phyloP scores from a whole-genome alignment of 2,113 vertebrate genomes.

The Sphyrna mokarran region DNA sequence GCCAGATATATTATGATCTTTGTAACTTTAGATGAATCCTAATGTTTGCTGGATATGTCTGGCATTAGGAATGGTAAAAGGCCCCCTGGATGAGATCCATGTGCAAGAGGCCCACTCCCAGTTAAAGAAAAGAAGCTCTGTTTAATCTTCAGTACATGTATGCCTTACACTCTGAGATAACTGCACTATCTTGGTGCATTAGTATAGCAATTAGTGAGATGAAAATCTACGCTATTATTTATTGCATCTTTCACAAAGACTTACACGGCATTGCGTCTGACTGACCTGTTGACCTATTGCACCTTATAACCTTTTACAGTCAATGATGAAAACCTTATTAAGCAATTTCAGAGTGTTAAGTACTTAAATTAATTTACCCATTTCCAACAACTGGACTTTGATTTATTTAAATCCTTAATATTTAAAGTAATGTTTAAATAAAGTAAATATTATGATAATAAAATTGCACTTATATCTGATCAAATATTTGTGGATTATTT shows the following conservation, averaged over 20 bases:
- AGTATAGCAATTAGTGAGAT: background rate
- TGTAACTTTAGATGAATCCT: conserved; percentile 28
- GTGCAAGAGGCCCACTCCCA: conserved; percentile 28
- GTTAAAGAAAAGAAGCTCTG: conserved; percentile 33
- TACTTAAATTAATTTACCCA: background rate
- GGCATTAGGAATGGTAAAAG: background rate
- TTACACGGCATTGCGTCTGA: background rate
- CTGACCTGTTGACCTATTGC: background rate
- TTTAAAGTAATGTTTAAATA: background rate
- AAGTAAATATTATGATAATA: background rate
- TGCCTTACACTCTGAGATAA: background rate
- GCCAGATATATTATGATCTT: conserved; percentile 31
- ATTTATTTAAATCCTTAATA: background rate
- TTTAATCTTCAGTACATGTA: conserved; percentile 16
- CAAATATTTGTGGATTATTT: background rate
- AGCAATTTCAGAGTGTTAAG: background rate
- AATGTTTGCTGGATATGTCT: background rate
- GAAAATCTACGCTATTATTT: background rate
- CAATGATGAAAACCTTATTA: background rate
- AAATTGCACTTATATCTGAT: background rate
- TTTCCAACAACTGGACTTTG: background rate
- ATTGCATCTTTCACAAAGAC: background rate
- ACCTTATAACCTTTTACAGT: background rate
- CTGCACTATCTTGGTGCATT: background rate
- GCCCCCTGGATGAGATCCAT: conserved; percentile 6